Base-by-base conservation (phyloP, 2,113 vertebrate genomes). In the Paradoxurus hermaphroditus region DNA sequence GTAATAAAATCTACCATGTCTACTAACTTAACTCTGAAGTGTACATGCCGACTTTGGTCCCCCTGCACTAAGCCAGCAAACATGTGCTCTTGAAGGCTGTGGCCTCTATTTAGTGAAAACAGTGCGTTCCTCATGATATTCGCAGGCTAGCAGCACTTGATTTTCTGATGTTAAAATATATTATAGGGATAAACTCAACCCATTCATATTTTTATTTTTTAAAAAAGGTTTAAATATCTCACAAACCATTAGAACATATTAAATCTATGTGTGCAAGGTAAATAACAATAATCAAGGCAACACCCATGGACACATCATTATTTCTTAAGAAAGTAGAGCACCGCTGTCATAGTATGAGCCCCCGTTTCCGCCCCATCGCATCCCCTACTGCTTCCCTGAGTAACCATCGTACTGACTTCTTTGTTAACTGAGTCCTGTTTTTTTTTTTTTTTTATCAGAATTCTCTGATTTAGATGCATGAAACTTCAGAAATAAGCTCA, bases 121-220 rank as follows among this genome's bases (percentile, higher is more conserved):
- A n/a, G 27, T 49, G n/a, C 56, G 27, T 85, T 91, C 29, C 12
- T 85, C 14, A 70, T 77, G 3, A 8, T 82, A 4, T 63, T 51
- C 4, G 67, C 19, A 56, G 82, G 51, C 36, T 82, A 63, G 83
- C 27, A 75, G 18, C 21, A 65, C 89, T 91, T 94, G 18, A 91
- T 82, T 94, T 97, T 92, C 62, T 59, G 39, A 53, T 90, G 18
- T 86, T 91, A 75, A 81, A 90, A 41, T 81, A 46, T 68, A 46
- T 68, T 79, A 41, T 15, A 91, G 59, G 44, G 53, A 75, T 68
- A 31, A 62, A 62, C 9, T 78, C 16, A 49, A 41, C 13, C 23
- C 51, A 21, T 21, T 96, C 31, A 73, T 23, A 77, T 12, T 84
- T 31, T 70, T 21, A 23, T 23, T 59, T 59, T 12, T 39, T 13